A percentile compares a stretch with the other conserved stretches of the same genome.
Conservation (phyloP, 2,888 invertebrate genomes). For the Mechanitis messenoides region DNA sequence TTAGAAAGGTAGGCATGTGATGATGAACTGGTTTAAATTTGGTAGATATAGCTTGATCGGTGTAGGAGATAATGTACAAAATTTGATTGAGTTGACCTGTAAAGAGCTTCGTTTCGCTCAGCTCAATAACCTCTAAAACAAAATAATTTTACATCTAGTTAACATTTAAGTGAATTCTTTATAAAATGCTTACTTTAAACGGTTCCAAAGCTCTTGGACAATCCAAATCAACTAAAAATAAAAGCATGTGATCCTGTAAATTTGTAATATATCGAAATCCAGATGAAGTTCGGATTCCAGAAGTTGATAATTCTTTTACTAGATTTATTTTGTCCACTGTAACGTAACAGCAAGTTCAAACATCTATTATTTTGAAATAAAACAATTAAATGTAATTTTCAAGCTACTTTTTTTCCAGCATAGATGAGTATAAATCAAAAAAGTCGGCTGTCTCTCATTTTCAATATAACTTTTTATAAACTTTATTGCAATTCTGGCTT, state of each 20-base stretch:
- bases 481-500: conserved; percentile 20
- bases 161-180: neutral
- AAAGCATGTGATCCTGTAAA: conserved; percentile 40
- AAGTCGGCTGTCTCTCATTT: conserved; percentile 49
- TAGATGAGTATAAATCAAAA: conserved; percentile 39
- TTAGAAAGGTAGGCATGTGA: too few relatives aligned
- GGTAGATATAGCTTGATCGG: too few relatives aligned
- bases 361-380: too few relatives aligned
- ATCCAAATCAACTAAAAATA: conserved; percentile 50
- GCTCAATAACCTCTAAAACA: too few relatives aligned
- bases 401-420: conserved; percentile 53
- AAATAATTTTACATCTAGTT: neutral
- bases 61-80: too few relatives aligned
- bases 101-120: too few relatives aligned
- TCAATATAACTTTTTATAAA: conserved; percentile 45
- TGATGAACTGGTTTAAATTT: too few relatives aligned
- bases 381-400: too few relatives aligned
- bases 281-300: conserved; percentile 38
- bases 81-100: too few relatives aligned
- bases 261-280: conserved; percentile 27
- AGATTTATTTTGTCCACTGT: conserved; percentile 38
- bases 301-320: conserved; percentile 36
- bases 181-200: conserved; percentile 40
- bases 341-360: too few relatives aligned
- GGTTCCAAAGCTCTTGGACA: conserved; percentile 39